These are phyloP conservation scores for Arrhamphus sclerolepis DNA, from an alignment of 2,797 vertebrate species.

Conservation along the genomic window DNA sequence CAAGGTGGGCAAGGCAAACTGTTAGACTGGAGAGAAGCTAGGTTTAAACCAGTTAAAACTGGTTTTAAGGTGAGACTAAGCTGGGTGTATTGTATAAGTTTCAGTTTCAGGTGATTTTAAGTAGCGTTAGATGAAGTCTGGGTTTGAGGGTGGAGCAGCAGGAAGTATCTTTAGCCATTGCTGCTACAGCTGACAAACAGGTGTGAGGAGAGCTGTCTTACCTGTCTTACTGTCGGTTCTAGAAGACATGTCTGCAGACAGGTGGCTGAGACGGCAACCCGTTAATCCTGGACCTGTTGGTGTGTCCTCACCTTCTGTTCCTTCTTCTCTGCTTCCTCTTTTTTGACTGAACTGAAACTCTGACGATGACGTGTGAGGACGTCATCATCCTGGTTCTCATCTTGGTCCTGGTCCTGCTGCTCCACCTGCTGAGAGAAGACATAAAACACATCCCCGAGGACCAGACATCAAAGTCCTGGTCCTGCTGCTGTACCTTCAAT, in stretches of 20 bases:
- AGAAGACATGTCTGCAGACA: constrained; percentile 54
- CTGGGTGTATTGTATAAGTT: too few species aligned
- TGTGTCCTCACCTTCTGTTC: constrained; percentile 4
- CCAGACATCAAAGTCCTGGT: too few species aligned
- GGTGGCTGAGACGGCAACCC: background rate
- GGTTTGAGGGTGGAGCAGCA: background rate
- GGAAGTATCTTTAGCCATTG: constrained; percentile 4
- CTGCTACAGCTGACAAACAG: constrained; percentile 14
- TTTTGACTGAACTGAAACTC: constrained; percentile 6
- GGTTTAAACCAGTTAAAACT: too few species aligned
- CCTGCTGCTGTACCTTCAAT: too few species aligned
- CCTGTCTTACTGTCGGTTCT: constrained; percentile 56
- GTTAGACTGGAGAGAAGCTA: too few species aligned
- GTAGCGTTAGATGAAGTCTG: too few species aligned
- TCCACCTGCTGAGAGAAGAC: constrained; percentile 15
- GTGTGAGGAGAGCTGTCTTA: constrained; percentile 23
- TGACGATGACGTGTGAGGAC: too few species aligned
- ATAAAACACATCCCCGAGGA: background rate
- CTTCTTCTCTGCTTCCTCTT: constrained; percentile 36
- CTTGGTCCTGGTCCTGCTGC: background rate
- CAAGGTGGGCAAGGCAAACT: too few species aligned
- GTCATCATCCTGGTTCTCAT: too few species aligned
- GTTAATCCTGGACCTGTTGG: background rate
- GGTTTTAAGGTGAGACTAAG: too few species aligned
- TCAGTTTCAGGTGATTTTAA: too few species aligned